Evolutionary conservation across 2,113 vertebrate species (phyloP), one percentile per base, ranked within the genome.

Genomic region (Cyanoramphus novaezelandiae): DNA sequence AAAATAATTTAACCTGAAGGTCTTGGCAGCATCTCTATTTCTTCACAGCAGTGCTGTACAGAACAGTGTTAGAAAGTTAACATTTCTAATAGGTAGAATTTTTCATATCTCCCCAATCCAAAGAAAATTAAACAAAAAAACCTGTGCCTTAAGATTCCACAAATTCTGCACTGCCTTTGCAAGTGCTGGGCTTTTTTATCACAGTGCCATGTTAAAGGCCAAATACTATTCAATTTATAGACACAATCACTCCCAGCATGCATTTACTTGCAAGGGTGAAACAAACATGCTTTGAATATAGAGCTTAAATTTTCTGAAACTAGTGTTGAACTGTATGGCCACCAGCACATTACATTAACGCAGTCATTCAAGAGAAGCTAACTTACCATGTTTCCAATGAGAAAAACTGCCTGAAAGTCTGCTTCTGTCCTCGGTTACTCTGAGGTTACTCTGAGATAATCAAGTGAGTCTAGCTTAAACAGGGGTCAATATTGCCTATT

Each of bases 1-100:
- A 95, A 94, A 97, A 85, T 87, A 92, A 90, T 97, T 93, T 94
- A 81, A 63, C 93, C 82, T 90, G 82, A 82, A 96, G 92, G 43
- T 93, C 62, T 94, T 94, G 84, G 95, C 90, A 94, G 47, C 43
- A 63, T 75, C 52, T 92, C 72, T 75, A 8, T 94, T 93, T 88
- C 93, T 94, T 95, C 76, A 68, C 46, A 93, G 62, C 43, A 84
- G 35, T 79, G 46, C 21, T 81, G 28, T 23, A 75, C 3, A 77
- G 50, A 31, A 14, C 29, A 53, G 39, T 17, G 49, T 35, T 86
- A 76, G 52, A 92, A 92, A 94, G 49, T 47, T 90, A 94, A 46
- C 31, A 80, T 65, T 93, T 68, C 15, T 59, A 79, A 92, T 55
- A 78, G 52, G 25, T 60, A 68, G 43, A 77, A 80, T 63, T 93